A percentile compares a stretch with the other conserved stretches of the same genome.
Conservation (phyloP, 2,888 invertebrate genomes). For the Norana najaformis region DNA sequence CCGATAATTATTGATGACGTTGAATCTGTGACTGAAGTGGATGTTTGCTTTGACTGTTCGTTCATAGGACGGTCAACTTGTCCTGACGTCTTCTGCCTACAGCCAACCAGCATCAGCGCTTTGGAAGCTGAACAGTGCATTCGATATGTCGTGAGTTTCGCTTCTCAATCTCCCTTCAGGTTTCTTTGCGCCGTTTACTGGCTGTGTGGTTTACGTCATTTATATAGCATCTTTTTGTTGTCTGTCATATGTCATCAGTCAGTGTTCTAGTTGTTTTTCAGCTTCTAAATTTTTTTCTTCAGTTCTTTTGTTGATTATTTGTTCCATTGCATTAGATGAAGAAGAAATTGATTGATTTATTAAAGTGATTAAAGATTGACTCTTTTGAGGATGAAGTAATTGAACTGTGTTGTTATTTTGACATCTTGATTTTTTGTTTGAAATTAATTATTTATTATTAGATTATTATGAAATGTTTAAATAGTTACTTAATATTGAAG, state of each 20-base stretch:
- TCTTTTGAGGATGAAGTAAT: too few relatives aligned
- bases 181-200: neutral
- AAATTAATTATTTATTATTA: neutral
- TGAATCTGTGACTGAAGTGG: neutral
- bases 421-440: neutral
- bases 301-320: too few relatives aligned
- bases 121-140: slow-evolving; percentile 68
- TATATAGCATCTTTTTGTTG: too few relatives aligned
- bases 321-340: too few relatives aligned
- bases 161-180: neutral
- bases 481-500: neutral
- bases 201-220: too few relatives aligned
- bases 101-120: slow-evolving; percentile 80
- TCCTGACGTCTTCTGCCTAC: slow-evolving; percentile 85
- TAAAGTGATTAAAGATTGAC: too few relatives aligned
- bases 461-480: too few relatives aligned
- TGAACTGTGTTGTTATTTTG: neutral
- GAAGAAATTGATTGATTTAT: too few relatives aligned
- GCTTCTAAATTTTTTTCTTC: too few relatives aligned
- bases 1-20: too few relatives aligned
- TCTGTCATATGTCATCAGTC: too few relatives aligned
- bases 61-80: slow-evolving; percentile 72
- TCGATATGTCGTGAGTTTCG: slow-evolving; percentile 69
- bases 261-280: too few relatives aligned
- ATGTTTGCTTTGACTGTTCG: neutral